Evolutionary conservation across 2,113 vertebrate genomes (phyloP).

Genomic region (Hemiscyllium ocellatum): DNA sequence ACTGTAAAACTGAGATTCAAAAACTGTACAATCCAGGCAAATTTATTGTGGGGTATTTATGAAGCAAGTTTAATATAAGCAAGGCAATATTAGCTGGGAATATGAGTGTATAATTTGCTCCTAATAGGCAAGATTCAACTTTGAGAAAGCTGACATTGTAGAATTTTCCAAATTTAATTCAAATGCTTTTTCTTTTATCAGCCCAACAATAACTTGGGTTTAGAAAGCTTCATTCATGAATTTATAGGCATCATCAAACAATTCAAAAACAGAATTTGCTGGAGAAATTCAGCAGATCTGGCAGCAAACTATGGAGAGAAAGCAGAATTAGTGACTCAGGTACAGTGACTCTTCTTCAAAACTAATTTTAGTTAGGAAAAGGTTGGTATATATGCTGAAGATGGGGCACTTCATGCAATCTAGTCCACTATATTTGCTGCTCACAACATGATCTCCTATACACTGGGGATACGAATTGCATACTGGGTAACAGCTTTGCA

Average conservation of each 20-base stretch:
- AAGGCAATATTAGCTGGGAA: not conserved
- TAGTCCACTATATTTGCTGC: too few species aligned
- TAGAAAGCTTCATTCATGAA: not conserved
- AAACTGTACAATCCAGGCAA: not conserved
- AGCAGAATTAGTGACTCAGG: too few species aligned
- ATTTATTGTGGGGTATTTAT: not conserved
- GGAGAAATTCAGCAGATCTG: too few species aligned
- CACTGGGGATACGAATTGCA: too few species aligned
- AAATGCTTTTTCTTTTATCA: not conserved
- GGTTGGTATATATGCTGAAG: too few species aligned
- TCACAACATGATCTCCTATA: too few species aligned
- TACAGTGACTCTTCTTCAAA: too few species aligned
- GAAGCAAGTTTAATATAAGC: not conserved
- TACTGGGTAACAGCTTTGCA: too few species aligned
- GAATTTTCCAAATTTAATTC: not conserved
- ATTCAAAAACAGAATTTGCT: not conserved
- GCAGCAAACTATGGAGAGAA: too few species aligned
- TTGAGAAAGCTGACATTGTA: too few species aligned
- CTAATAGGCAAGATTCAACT: not conserved
- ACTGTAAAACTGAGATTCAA: not conserved
- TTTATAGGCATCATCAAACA: not conserved
- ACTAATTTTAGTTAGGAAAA: too few species aligned
- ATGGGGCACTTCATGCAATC: too few species aligned
- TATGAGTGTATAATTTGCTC: not conserved
- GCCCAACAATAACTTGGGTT: not conserved